These are phyloP conservation scores for Phenganax subtilis DNA, from an alignment of 92 coral and sea anemone species.

Conservation along the genomic window DNA sequence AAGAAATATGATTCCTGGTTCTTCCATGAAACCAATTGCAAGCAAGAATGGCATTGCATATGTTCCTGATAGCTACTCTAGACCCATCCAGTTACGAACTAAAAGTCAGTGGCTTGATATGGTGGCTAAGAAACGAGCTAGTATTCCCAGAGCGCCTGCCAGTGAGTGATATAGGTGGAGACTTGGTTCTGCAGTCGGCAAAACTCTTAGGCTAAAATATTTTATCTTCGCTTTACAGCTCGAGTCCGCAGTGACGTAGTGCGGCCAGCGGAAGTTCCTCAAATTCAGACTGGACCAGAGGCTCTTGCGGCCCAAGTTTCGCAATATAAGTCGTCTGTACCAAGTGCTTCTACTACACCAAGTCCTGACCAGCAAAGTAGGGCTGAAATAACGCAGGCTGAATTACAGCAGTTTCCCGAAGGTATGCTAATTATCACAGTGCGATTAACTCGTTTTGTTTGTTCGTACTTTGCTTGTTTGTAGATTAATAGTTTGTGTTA, in stretches of 20 bases:
- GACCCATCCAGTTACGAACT: conserved; percentile 75
- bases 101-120: conserved; percentile 66
- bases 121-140: conserved; percentile 70
- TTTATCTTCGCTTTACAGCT: neutral
- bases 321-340: conserved; percentile 16
- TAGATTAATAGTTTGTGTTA: neutral
- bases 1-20: conserved; percentile 83
- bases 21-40: conserved; percentile 81
- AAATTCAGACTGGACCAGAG: conserved; percentile 34
- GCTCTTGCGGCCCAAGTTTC: conserved; percentile 36
- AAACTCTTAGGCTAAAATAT: neutral
- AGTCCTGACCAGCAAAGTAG: neutral
- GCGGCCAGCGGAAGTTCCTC: conserved; percentile 29
- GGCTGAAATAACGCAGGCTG: conserved; percentile 14
- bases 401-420: conserved; percentile 3
- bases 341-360: neutral
- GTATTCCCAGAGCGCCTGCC: conserved; percentile 60
- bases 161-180: conserved; percentile 35
- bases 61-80: conserved; percentile 54
- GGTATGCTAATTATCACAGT: neutral
- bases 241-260: conserved; percentile 17
- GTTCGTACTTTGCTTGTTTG: too few relatives aligned
- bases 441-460: too few relatives aligned
- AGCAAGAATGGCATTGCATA: conserved; percentile 72
- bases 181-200: neutral